Evolutionary conservation across 2,113 vertebrate genomes (phyloP).

Genomic region (Cranoglanis bouderius): DNA sequence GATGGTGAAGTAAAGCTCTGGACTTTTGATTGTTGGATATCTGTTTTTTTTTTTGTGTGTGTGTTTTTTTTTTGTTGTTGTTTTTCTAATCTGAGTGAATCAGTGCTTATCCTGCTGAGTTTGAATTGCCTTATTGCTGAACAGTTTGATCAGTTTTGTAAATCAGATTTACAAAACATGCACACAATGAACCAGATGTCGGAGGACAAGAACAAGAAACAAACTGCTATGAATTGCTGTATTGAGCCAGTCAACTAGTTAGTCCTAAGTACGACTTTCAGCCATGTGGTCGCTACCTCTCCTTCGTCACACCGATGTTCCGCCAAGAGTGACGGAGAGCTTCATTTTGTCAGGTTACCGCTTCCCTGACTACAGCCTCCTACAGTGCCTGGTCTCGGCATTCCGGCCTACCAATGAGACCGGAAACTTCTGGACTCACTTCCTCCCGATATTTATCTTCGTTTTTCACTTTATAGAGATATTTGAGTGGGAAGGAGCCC

Average conservation of each 20-base stretch:
- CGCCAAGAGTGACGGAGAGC: slow-evolving; percentile 70
- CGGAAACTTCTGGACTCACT: slow-evolving; percentile 81
- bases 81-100: background rate
- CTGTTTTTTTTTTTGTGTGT: background rate
- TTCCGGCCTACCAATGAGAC: slow-evolving; percentile 80
- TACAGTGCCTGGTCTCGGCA: slow-evolving; percentile 76
- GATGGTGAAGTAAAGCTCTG: background rate
- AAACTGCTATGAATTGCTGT: background rate
- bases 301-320: slow-evolving; percentile 72
- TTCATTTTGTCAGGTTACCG: slow-evolving; percentile 79
- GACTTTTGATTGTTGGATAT: background rate
- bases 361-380: slow-evolving; percentile 75
- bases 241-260: background rate
- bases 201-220: slow-evolving; percentile 6
- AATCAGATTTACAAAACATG: background rate
- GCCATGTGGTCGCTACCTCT: slow-evolving; percentile 68
- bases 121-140: background rate
- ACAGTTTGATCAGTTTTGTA: background rate
- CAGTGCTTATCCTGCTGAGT: background rate
- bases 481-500: slow-evolving; percentile 65
- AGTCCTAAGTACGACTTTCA: background rate
- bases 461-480: slow-evolving; percentile 71
- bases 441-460: slow-evolving; percentile 77
- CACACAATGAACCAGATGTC: background rate
- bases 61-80: background rate